Evolutionary conservation across 2,113 vertebrate genomes (phyloP).

Genomic region (Ophthalmotilapia sp.): DNA sequence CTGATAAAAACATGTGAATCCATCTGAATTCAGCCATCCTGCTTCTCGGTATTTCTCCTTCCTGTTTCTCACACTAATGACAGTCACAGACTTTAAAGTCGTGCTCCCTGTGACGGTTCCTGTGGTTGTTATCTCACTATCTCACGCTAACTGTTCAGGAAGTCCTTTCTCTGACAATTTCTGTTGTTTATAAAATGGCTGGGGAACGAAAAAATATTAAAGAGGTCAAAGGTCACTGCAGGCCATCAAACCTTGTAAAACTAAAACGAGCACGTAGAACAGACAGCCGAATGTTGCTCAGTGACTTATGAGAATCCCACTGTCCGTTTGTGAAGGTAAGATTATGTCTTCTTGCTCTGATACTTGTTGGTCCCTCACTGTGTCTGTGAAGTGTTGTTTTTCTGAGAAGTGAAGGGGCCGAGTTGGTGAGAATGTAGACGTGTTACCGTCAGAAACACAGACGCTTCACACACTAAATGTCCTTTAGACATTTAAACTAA

Average conservation of each 20-base stretch:
- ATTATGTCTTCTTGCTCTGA: neutral
- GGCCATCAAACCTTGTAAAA: fast-evolving
- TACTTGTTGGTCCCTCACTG: neutral
- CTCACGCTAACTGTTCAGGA: neutral
- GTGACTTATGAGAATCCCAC: neutral
- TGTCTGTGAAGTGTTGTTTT: neutral
- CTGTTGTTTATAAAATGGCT: neutral
- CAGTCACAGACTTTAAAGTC: neutral
- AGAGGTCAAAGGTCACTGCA: neutral
- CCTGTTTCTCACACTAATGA: fast-evolving
- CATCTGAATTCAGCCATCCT: neutral
- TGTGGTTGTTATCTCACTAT: neutral
- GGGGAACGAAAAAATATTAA: neutral
- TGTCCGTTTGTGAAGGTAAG: too few species aligned
- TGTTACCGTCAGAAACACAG: neutral
- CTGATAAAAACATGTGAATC: neutral
- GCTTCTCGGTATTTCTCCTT: fast-evolving
- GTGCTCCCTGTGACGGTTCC: fast-evolving
- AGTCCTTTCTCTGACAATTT: neutral
- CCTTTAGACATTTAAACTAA: neutral
- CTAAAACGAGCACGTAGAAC: fast-evolving
- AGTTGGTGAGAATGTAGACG: fast-evolving
- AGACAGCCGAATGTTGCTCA: fast-evolving
- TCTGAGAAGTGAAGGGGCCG: neutral
- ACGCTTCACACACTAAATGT: fast-evolving